A percentile compares a stretch with the other conserved stretches of the same genome.
phyloP scores from a whole-genome alignment of 2,113 vertebrate species.

The Suncus etruscus region DNA sequence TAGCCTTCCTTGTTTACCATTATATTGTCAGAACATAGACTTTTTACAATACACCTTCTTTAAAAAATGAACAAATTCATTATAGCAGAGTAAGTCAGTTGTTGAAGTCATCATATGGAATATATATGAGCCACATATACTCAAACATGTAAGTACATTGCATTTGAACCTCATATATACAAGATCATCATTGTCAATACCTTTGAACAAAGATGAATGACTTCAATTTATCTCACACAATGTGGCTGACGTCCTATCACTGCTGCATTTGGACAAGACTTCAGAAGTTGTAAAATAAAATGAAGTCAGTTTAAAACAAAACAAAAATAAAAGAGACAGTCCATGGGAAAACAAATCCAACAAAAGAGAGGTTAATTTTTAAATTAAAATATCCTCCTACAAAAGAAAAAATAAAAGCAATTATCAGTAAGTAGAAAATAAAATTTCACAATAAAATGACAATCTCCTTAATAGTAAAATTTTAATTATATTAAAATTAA shows the following conservation, averaged over 20 bases:
- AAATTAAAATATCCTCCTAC: not conserved
- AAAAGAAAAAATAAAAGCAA: conserved; percentile 44
- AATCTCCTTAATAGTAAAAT: not conserved
- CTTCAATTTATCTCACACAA: not conserved
- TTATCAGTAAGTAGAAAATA: conserved; percentile 6
- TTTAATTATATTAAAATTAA: not conserved
- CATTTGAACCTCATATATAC: not conserved
- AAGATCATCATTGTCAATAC: not conserved
- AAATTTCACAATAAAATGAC: not conserved
- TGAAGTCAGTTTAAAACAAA: not conserved
- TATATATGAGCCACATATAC: not conserved
- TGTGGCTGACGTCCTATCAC: not conserved
- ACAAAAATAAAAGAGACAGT: not conserved
- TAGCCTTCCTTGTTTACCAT: not conserved
- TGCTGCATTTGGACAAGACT: not conserved
- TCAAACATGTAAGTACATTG: not conserved
- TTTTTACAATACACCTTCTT: not conserved
- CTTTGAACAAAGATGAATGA: not conserved
- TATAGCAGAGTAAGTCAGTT: not conserved
- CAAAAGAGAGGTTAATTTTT: not conserved
- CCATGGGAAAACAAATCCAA: not conserved
- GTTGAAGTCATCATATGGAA: not conserved
- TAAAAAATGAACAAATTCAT: conserved; percentile 23
- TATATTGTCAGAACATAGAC: not conserved
- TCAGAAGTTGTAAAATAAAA: not conserved